Evolutionary conservation across 2,888 invertebrate genomes (phyloP), one percentile per base, ranked within the genome.

Genomic region (Serripes groenlandicus): DNA sequence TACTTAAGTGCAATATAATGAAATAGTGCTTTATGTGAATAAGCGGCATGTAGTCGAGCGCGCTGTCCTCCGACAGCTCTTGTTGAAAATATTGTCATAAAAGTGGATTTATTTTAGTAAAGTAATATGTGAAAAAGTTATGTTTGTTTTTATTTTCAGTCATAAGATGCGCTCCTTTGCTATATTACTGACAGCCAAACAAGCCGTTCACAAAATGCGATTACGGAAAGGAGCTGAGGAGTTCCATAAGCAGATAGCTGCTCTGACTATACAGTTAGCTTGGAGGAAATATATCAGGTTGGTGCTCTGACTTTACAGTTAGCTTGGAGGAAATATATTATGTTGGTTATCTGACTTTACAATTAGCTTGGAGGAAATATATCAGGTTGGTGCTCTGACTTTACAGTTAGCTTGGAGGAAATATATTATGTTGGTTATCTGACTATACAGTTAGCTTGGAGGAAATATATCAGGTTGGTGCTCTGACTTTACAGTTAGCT

Each of bases 211-310:
- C 66, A 88, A 89, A 60, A 89, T 90, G 81, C 82, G 92, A 62
- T 79, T 92, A n/a, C 77, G 88, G 71, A 90, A 91, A n/a, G 91
- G 92, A 15, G 92, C 91, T 58, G 90, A 90, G 35, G 92, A 93
- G 72, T 93, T 92, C 89, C 89, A 91, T 73, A 87, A 88, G 78
- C 92, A 93, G 83, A 92, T 93, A 26, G 93, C 93, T 15, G 93
- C 93, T 11, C 87, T 93, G 3, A 93, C 93, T 0, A 94, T 94
- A 70, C 93, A 93, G 88, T 84, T 93, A 30, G 93, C 93, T 34
- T 94, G 93, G 93, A 88, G 93, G 54, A 93, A 93, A 87, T 93
- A 90, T 78, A 92, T 90, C 88, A 91, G 93, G 92, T 92, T 83
- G 73, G 72, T 26, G 68, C 5, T 52, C n/a, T n/a, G n/a, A n/a